Base-by-base conservation (phyloP, 1,140 invertebrate genomes). In the Pachypeltis micranthus region DNA sequence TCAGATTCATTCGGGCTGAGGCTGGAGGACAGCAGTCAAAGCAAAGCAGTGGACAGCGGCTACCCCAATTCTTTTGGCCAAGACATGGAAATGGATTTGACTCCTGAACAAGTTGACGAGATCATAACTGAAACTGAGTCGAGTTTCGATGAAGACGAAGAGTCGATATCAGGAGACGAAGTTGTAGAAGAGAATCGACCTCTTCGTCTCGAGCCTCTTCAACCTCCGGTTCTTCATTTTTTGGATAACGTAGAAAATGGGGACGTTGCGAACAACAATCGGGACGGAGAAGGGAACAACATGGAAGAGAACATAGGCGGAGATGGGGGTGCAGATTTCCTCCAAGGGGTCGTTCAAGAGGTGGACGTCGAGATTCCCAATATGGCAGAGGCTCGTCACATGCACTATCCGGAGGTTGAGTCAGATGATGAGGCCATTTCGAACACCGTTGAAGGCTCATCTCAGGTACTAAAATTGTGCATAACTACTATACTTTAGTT, bases 261-360 rank as follows among this genome's bases (percentile, higher is more conserved):
- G 3, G 78, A 81, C 70, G 69, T 80, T 10, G 78, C 74, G 2
- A 80, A 81, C 67, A 80, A 81, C 66, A 81, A 80, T 67, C 70
- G 78, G 28, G 78, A 81, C 65, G 71, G 69, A 1, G 77, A 80
- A 69, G 78, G 78, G 59, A 80, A 80, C 65, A 79, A 80, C 65
- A 72, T 77, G 63, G 31, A 39, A 39, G 31, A 39, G 7, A 39
- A 39, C 31, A 39, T 7, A 39, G 31, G 16, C 16, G 16, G 7
- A 39, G 31, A 16, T 10, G 31, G 16, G 16, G 31, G 7, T 39
- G 7, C 16, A 16, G 31, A 39, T 7, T 39, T 39, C 16, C 7
- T 39, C 7, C 31, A 39, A 16, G 31, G 16, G 7, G 31, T 39
- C 7, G 16, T 39, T 10, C 31, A 39, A 39, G 31, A 7, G 31